These are phyloP conservation scores for Orbicella faveolata DNA, from an alignment of 64 coral and sea anemone genomes.

Conservation along the genomic window DNA sequence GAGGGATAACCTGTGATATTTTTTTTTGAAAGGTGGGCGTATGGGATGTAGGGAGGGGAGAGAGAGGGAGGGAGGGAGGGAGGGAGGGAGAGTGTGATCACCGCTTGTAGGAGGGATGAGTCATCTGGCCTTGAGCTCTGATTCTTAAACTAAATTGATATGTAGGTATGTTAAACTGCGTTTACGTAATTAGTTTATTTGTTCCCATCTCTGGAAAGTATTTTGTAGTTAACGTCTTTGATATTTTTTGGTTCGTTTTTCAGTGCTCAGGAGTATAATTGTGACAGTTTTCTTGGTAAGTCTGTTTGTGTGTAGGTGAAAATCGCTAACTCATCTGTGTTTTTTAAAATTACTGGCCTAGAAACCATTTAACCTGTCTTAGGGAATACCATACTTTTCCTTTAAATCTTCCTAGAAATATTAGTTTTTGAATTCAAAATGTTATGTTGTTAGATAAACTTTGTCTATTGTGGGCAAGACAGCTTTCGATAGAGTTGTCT, in stretches of 20 bases:
- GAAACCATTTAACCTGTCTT: background rate
- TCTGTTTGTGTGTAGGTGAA: background rate
- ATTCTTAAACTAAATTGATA: too few relatives aligned
- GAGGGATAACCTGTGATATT: too few relatives aligned
- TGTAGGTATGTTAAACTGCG: background rate
- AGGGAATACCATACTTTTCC: background rate
- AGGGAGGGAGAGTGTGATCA: too few relatives aligned
- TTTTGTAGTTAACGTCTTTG: background rate
- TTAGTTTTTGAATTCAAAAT: too few relatives aligned
- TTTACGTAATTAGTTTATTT: background rate
- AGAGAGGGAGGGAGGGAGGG: too few relatives aligned
- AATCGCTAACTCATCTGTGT: background rate
- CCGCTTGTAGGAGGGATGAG: too few relatives aligned
- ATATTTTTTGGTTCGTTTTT: conserved; percentile 10
- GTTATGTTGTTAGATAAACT: too few relatives aligned
- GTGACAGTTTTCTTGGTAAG: conserved; percentile 84
- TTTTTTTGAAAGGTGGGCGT: too few relatives aligned
- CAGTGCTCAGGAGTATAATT: conserved; percentile 75
- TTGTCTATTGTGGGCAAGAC: too few relatives aligned
- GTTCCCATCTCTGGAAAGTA: background rate
- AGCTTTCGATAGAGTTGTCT: background rate
- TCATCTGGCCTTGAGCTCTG: background rate
- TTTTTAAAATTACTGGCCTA: background rate
- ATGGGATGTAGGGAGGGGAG: too few relatives aligned
- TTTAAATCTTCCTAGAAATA: too few relatives aligned